A percentile compares a stretch with the other conserved stretches of the same genome.
Evolutionary conservation across 2,797 vertebrate species (phyloP).

Genomic region (Diplodus sargus): DNA sequence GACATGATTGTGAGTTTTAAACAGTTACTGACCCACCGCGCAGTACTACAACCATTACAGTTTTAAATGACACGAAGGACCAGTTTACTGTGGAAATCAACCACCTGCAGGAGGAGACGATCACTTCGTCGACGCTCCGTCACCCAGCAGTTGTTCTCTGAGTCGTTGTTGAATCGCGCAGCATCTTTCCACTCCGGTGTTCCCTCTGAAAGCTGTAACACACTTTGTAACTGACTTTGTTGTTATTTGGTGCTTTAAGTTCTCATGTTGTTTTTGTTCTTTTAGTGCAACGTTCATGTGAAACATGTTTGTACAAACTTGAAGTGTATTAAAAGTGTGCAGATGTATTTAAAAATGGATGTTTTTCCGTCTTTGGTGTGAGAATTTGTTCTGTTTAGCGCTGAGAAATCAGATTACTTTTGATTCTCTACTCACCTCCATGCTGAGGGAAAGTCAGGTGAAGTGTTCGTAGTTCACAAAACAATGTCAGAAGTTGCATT

Average conservation of each 20-base stretch:
- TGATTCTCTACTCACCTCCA: too few relatives aligned
- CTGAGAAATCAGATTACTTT: neutral
- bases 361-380: neutral
- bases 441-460: too few relatives aligned
- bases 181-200: neutral
- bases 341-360: conserved; percentile 23
- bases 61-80: neutral
- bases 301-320: conserved; percentile 55
- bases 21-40: neutral
- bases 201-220: conserved; percentile 11
- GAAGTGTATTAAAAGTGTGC: conserved; percentile 69
- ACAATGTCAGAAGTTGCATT: too few relatives aligned
- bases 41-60: neutral
- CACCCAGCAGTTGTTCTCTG: neutral
- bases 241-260: conserved; percentile 50
- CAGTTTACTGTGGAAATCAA: neutral
- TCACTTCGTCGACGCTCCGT: neutral
- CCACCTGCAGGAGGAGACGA: neutral
- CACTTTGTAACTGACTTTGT: conserved; percentile 2
- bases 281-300: conserved; percentile 32
- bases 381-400: neutral
- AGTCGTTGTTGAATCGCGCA: conserved; percentile 7
- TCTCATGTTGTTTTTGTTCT: conserved; percentile 22
- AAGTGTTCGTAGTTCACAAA: too few relatives aligned
- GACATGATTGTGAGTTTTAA: neutral